Evolutionary conservation across 2,888 invertebrate species (phyloP), one percentile per base, ranked within the genome.

Genomic region (Cheiracanthium punctorium): DNA sequence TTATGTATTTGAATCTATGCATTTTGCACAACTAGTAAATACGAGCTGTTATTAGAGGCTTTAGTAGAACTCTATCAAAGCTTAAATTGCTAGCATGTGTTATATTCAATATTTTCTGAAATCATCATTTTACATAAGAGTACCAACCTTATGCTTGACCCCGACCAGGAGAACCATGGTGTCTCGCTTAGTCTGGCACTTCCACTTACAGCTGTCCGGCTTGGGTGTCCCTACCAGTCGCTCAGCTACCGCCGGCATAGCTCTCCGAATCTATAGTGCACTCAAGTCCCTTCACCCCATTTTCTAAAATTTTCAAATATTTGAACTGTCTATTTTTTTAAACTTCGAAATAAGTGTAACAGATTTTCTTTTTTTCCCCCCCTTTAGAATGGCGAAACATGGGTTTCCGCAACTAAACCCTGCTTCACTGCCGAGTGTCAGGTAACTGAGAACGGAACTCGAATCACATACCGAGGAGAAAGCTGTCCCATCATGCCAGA

Each of bases 381-480:
- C 10, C 10, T 37, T 20, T 52, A 88, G 88, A 70, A 86, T 72
- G 88, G 88, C 5, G 52, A 32, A 12, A 80, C 73, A 1, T 89
- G 89, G 88, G 74, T 65, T 12, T 87, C 88, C 5, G 43, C 80
- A 20, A 33, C 71, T 4, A 82, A 88, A n/a, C 79, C 81, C 41
- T 89, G 88, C 43, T 88, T 67, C 33, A 75, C 81, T 17, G 89
- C 88, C 2, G 80, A 87, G 33, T 89, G 89, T 41, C 67, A 65
- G 20, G 79, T 77, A 28, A 72, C 28, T 0, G 80, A 81, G 1
- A 86, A 80, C 12, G 64, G 48, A 17, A 81, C 88, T 20, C 81
- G 80, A 1, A 88, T 82, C 20, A 67, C 67, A 17, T 89, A 84
- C 48, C 41, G 69, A 20, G 82, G 73, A 33, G 71, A 81, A 37